Base-by-base conservation (phyloP, 2,888 invertebrate genomes). In the Hirtodrosophila cameraria region DNA sequence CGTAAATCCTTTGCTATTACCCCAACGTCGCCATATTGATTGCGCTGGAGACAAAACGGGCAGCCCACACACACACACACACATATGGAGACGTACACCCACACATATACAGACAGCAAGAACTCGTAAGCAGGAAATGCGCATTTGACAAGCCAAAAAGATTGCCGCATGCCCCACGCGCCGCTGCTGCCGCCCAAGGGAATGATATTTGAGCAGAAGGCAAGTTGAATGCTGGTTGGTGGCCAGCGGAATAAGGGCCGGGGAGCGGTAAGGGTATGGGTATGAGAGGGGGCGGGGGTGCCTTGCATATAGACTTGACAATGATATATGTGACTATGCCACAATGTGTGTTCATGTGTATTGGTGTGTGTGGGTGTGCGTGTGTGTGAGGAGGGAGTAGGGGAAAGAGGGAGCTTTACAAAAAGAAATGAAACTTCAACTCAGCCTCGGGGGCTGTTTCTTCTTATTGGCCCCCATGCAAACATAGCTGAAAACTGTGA, bases 141-240 rank as follows among this genome's bases (percentile, higher is more conserved):
- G 82, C 82, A 82, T 82, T 82, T 82, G 82, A 82, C 82, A 85
- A 80, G 86, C 82, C 82, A 82, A 85, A 85, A 84, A 81, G 85
- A 81, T 82, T 80, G 84, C 81, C 81, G 69, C 77, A 77, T 75
- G 64, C 61, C 67, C 57, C 76, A 52, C 46, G 33, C 39, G 15
- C 42, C 25, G 16, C 43, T 30, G 16, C 0, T n/a, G 59, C 54
- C 54, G 61, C 70, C 70, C 78, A 72, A 62, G 81, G 80, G 80
- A 81, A 73, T 84, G 80, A 84, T 84, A 78, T 80, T 75, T 72
- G 75, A 75, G 54, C 57, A 63, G 52, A 59, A 63, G 60, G 69
- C 63, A 58, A 42, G 46, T 39, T 67, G 48, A 31, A 68, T 66
- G 69, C 66, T 71, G 61, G 25, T 50, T 35, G 54, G 46, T 35